Evolutionary conservation across 1,140 invertebrate genomes (phyloP).

Genomic region (Polypedilum vanderplanki): DNA sequence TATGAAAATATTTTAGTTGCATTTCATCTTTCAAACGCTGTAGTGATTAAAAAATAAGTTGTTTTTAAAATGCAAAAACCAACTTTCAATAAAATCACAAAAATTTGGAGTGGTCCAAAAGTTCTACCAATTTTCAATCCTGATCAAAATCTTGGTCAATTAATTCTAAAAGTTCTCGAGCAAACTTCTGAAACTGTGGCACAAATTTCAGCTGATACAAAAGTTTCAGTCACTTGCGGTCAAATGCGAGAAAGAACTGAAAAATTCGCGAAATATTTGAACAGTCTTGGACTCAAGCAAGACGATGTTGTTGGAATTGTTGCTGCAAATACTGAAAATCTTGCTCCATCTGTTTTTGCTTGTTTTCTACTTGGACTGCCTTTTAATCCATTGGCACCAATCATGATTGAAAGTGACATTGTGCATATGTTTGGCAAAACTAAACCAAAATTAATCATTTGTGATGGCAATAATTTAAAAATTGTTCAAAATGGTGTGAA

Average conservation of each 20-base stretch:
- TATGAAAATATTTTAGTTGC: too few species aligned
- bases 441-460: constrained; percentile 40
- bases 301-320: background rate
- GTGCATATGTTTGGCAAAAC: constrained; percentile 40
- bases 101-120: background rate
- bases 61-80: background rate
- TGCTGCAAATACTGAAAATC: constrained; percentile 6
- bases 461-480: constrained; percentile 37
- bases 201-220: constrained; percentile 34
- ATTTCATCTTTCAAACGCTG: too few species aligned
- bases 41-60: too few species aligned
- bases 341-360: constrained; percentile 33
- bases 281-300: background rate
- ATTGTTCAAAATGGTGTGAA: constrained; percentile 35
- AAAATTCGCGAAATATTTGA: constrained; percentile 15
- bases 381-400: constrained; percentile 34
- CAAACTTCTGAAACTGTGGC: constrained; percentile 39
- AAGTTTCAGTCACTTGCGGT: background rate
- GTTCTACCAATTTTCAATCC: background rate
- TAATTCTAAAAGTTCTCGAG: constrained; percentile 40
- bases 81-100: background rate
- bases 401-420: constrained; percentile 33
- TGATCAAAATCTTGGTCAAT: background rate
- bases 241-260: constrained; percentile 20
- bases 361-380: constrained; percentile 40